Evolutionary conservation across 2,888 invertebrate species (phyloP).

Genomic region (Drosophila picticornis): DNA sequence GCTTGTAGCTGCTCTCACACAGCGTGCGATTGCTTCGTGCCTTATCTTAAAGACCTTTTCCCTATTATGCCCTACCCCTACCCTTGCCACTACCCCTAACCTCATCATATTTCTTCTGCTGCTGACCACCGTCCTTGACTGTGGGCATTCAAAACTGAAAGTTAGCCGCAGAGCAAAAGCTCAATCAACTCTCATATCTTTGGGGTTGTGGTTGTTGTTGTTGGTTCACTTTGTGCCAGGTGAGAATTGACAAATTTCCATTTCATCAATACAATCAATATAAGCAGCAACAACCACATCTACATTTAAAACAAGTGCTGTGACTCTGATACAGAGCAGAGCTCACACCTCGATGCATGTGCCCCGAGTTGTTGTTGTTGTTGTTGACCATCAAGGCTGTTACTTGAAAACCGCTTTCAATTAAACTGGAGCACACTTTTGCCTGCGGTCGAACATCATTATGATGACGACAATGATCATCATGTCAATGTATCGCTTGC

Average conservation of each 20-base stretch:
- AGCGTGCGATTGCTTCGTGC: slow-evolving; percentile 13
- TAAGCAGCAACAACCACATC: slow-evolving; percentile 25
- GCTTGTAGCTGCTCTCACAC: slow-evolving; percentile 23
- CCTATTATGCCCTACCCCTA: neutral
- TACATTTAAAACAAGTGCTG: slow-evolving; percentile 38
- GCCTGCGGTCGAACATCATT: slow-evolving; percentile 71
- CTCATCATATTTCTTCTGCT: neutral
- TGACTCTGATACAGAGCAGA: slow-evolving; percentile 22
- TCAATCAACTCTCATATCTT: slow-evolving; percentile 21
- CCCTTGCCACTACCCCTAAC: neutral
- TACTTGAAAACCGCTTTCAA: slow-evolving; percentile 80
- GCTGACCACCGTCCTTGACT: slow-evolving; percentile 66
- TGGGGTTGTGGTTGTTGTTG: slow-evolving; percentile 16
- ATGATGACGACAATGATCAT: slow-evolving; percentile 41
- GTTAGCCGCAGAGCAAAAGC: slow-evolving; percentile 61
- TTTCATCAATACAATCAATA: slow-evolving; percentile 78
- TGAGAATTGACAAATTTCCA: slow-evolving; percentile 81
- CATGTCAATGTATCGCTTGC: slow-evolving; percentile 44
- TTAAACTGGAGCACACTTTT: slow-evolving; percentile 84
- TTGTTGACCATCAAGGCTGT: slow-evolving; percentile 64
- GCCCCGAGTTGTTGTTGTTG: slow-evolving; percentile 36
- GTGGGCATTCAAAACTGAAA: slow-evolving; percentile 67
- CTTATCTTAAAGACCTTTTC: slow-evolving; percentile 80
- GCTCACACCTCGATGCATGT: slow-evolving; percentile 55
- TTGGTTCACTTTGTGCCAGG: slow-evolving; percentile 57